Conservation (phyloP, 2,113 vertebrate species). For the Quiscalus mexicanus region DNA sequence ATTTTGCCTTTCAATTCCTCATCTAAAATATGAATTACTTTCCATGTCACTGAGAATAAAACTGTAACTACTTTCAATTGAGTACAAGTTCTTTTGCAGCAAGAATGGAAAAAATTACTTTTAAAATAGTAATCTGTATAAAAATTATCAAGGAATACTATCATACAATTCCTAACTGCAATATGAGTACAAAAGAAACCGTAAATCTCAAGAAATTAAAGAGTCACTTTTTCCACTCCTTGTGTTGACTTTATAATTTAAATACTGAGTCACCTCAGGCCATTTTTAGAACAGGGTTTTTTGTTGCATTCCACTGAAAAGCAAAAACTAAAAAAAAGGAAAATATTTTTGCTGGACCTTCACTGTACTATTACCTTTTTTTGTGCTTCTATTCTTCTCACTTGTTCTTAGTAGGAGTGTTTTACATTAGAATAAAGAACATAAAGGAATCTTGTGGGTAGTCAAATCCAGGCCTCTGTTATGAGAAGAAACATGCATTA, state of each 20-base stretch:
- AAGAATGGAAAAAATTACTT: neutral
- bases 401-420: neutral
- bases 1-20: neutral
- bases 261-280: neutral
- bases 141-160: neutral
- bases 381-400: neutral
- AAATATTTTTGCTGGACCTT: neutral
- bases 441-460: neutral
- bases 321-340: neutral
- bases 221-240: neutral
- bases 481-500: neutral
- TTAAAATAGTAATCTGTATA: neutral
- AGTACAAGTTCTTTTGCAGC: neutral
- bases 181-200: neutral
- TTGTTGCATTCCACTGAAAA: neutral
- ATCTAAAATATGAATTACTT: neutral
- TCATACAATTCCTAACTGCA: neutral
- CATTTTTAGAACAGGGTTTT: neutral
- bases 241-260: neutral
- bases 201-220: neutral
- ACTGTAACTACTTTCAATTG: neutral
- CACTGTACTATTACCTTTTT: neutral
- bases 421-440: neutral
- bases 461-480: neutral
- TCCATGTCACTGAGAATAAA: neutral